Conservation (phyloP, 2,113 vertebrate genomes). For the Tenrec ecaudatus region DNA sequence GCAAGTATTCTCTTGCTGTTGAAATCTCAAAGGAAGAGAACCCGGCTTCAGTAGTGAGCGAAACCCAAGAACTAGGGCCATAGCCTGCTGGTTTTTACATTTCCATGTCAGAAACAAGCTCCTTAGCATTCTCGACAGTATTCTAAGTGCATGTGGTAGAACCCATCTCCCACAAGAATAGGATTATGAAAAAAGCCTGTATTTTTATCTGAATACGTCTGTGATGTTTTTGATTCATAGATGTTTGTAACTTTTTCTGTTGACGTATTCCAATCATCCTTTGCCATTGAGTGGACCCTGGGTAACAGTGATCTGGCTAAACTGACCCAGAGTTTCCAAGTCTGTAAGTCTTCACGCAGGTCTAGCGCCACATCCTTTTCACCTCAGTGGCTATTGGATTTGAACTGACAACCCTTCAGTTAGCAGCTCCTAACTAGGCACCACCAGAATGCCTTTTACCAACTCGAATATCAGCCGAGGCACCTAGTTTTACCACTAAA, state of each 20-base stretch:
- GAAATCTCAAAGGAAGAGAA: background rate
- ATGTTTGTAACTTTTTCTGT: slow-evolving; percentile 47
- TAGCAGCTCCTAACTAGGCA: background rate
- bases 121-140: background rate
- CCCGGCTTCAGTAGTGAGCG: background rate
- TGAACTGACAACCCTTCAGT: background rate
- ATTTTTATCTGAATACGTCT: slow-evolving; percentile 3
- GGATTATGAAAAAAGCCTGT: background rate
- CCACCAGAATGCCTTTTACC: background rate
- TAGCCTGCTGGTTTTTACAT: background rate
- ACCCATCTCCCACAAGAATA: background rate
- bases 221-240: background rate
- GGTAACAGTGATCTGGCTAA: background rate
- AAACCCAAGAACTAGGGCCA: background rate
- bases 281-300: background rate
- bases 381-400: background rate
- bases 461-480: too few species aligned
- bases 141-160: background rate
- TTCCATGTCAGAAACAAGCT: background rate
- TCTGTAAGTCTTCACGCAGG: background rate
- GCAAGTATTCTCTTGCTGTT: background rate
- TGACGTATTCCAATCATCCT: slow-evolving; percentile 68
- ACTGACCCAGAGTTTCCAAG: background rate
- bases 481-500: too few species aligned
- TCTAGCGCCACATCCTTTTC: background rate